Percentiles rank a stretch among this genome's conserved stretches.
These are phyloP conservation scores for Dendropsophus ebraccatus DNA, from an alignment of 2,113 vertebrate genomes.

Conservation along the genomic window DNA sequence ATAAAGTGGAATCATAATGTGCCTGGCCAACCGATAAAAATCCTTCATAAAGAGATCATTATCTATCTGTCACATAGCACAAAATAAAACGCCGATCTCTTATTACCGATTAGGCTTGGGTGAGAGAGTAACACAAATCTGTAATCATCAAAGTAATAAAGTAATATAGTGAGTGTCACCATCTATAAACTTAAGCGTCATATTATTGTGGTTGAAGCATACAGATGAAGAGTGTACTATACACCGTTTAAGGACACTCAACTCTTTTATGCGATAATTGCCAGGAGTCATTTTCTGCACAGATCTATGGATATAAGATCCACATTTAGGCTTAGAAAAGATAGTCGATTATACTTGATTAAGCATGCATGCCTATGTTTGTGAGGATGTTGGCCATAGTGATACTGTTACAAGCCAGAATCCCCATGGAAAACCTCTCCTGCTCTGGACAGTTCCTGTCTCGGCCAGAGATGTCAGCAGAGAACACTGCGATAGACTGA, in stretches of 20 bases:
- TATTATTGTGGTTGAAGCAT: neutral
- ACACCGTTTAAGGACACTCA: neutral
- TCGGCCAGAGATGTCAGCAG: too few relatives aligned
- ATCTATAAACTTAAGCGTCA: neutral
- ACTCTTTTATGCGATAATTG: neutral
- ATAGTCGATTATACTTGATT: neutral
- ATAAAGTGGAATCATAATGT: constrained; percentile 25
- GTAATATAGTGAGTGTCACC: neutral
- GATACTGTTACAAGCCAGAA: too few relatives aligned
- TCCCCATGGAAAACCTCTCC: too few relatives aligned
- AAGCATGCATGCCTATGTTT: neutral
- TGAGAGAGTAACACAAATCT: constrained; percentile 21
- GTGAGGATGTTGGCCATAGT: neutral
- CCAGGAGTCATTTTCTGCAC: neutral
- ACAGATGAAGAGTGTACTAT: neutral
- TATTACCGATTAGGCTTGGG: constrained; percentile 4
- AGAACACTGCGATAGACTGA: too few relatives aligned
- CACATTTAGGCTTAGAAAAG: neutral
- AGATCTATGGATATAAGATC: neutral
- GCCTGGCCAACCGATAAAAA: constrained; percentile 35
- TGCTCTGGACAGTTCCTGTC: too few relatives aligned
- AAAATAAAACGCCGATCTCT: constrained; percentile 8
- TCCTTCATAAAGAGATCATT: constrained; percentile 26
- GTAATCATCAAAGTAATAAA: constrained; percentile 26
- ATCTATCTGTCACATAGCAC: constrained; percentile 32